Conservation (phyloP, 2,797 vertebrate species). For the Neosalanx taihuensis region DNA sequence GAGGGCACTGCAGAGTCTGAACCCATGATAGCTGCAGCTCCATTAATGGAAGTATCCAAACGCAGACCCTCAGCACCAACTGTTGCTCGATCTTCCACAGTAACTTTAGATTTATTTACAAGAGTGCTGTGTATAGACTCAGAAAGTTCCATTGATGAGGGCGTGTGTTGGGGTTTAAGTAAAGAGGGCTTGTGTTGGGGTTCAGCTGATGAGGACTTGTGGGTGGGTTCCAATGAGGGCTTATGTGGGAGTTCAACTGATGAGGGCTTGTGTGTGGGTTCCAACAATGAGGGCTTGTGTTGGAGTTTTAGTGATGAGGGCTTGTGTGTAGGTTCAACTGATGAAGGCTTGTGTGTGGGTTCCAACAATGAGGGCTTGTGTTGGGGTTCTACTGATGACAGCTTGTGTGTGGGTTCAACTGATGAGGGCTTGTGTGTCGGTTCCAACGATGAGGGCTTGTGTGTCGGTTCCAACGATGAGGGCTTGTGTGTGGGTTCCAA, state of each 20-base stretch:
- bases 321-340: not conserved
- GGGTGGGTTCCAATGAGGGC: too few relatives aligned
- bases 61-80: not conserved
- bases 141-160: not conserved
- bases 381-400: not conserved
- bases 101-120: not conserved
- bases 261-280: too few relatives aligned
- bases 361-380: not conserved
- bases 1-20: conserved; percentile 8
- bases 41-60: conserved; percentile 20
- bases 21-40: conserved; percentile 20
- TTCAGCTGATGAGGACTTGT: too few relatives aligned
- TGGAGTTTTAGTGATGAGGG: not conserved
- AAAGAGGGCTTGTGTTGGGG: not conserved
- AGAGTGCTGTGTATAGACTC: not conserved
- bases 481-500: not conserved
- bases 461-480: not conserved
- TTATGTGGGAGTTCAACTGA: too few relatives aligned
- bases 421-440: not conserved
- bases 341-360: not conserved
- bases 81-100: not conserved
- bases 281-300: not conserved
- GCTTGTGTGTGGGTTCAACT: not conserved
- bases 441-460: not conserved
- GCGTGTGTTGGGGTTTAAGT: not conserved